These are phyloP conservation scores for Plemyria rubiginata DNA, from an alignment of 2,888 invertebrate species.

Conservation along the genomic window DNA sequence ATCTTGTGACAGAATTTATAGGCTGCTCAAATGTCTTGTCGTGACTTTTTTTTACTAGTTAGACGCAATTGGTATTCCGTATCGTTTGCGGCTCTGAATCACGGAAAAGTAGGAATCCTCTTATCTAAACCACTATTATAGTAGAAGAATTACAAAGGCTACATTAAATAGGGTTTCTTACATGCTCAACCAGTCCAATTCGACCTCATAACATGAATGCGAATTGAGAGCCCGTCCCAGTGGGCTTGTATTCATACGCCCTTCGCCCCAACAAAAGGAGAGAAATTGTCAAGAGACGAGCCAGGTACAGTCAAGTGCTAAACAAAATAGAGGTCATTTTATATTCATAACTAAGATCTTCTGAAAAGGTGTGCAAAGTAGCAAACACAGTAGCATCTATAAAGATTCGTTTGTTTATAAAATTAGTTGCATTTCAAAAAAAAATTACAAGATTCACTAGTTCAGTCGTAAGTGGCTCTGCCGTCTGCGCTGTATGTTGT, in stretches of 20 bases:
- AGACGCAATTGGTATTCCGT: too few species aligned
- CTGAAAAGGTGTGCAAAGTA: not conserved
- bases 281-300: slow-evolving; percentile 69
- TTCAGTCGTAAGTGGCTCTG: too few species aligned
- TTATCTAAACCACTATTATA: not conserved
- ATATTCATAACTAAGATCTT: slow-evolving; percentile 3
- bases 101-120: too few species aligned
- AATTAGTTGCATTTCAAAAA: not conserved
- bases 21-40: too few species aligned
- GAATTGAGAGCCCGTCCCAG: slow-evolving; percentile 50
- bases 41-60: too few species aligned
- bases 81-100: too few species aligned
- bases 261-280: slow-evolving; percentile 64
- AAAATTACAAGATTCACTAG: too few species aligned
- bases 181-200: slow-evolving; percentile 33
- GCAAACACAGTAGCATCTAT: not conserved
- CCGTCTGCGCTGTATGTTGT: too few species aligned
- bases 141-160: slow-evolving; percentile 2
- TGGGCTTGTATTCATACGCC: slow-evolving; percentile 62
- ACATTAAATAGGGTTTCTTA: slow-evolving; percentile 28
- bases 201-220: slow-evolving; percentile 45
- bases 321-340: slow-evolving; percentile 6
- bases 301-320: slow-evolving; percentile 44
- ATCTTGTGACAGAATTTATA: too few species aligned
- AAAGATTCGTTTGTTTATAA: not conserved